phyloP scores from a whole-genome alignment of 2,113 vertebrate genomes.

The Entelurus aequoreus region DNA sequence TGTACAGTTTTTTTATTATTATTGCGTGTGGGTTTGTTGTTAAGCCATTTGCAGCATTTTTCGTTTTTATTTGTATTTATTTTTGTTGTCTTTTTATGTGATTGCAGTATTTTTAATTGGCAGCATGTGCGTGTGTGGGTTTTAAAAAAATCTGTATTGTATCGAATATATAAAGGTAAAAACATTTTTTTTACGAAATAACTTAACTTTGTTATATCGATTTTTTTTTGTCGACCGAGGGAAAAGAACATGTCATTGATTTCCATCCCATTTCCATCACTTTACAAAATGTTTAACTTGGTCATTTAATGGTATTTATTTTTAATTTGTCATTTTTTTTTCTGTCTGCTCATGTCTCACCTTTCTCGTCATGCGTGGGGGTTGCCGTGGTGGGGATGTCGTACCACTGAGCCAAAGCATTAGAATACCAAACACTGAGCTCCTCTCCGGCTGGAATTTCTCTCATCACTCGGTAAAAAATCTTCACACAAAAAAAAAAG shows the following conservation, averaged over 20 bases:
- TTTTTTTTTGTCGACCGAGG: slow-evolving; percentile 1
- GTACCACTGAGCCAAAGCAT: slow-evolving; percentile 90
- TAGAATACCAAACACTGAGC: slow-evolving; percentile 94
- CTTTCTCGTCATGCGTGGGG: slow-evolving; percentile 97
- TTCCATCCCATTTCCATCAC: slow-evolving; percentile 25
- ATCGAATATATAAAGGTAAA: background rate
- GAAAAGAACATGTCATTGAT: slow-evolving; percentile 30
- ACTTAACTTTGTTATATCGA: background rate
- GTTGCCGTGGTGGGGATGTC: slow-evolving; percentile 92
- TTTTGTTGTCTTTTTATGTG: no score
- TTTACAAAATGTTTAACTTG: background rate
- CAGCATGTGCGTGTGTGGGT: no score
- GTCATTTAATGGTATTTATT: background rate
- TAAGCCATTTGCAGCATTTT: no score
- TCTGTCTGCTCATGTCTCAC: slow-evolving; percentile 58
- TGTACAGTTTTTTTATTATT: background rate
- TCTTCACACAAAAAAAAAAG: slow-evolving; percentile 60
- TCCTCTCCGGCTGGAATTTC: slow-evolving; percentile 93
- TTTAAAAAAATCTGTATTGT: no score
- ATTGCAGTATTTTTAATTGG: no score
- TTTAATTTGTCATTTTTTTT: background rate
- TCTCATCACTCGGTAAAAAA: slow-evolving; percentile 87
- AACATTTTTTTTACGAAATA: background rate
- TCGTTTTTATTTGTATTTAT: no score
- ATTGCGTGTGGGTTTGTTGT: no score